These are phyloP conservation scores for Botrylloides violaceus DNA, from an alignment of 23 tunicate species.

Conservation along the genomic window DNA sequence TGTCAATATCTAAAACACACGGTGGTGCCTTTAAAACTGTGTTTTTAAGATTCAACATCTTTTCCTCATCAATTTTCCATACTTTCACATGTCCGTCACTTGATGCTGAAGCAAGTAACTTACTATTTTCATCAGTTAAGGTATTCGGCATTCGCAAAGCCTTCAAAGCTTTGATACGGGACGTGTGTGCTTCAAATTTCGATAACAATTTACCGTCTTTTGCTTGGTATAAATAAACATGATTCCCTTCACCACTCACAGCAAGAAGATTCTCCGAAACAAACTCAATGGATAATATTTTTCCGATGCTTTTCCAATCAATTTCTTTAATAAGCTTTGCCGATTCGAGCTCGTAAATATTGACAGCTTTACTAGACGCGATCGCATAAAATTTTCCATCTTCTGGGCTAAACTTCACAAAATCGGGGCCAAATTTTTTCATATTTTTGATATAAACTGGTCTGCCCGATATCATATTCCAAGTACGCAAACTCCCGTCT, in stretches of 20 bases:
- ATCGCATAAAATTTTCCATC: conserved; percentile 45
- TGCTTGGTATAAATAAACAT: conserved; percentile 2
- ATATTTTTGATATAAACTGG: conserved; percentile 60
- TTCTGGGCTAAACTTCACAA: conserved; percentile 45
- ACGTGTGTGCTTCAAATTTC: conserved; percentile 11
- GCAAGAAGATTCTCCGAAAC: conserved; percentile 11
- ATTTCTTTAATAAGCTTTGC: conserved; percentile 51
- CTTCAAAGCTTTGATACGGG: conserved; percentile 11
- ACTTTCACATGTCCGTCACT: conserved; percentile 21
- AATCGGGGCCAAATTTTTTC: conserved; percentile 38
- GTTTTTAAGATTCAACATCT: not conserved
- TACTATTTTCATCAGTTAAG: not conserved
- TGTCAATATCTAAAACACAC: conserved; percentile 49
- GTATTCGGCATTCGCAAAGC: not conserved
- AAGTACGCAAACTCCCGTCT: conserved; percentile 75
- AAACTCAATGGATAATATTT: conserved; percentile 12
- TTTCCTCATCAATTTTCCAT: conserved; percentile 1
- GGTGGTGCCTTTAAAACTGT: not conserved
- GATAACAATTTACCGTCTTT: not conserved
- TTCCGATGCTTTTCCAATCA: conserved; percentile 5
- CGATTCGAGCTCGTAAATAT: conserved; percentile 47
- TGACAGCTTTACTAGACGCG: conserved; percentile 35
- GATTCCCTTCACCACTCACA: conserved; percentile 17
- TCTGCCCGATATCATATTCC: conserved; percentile 79
- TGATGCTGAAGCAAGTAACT: conserved; percentile 6